These are phyloP conservation scores for Poeciliopsis occidentalis DNA, from an alignment of 2,113 vertebrate genomes.

Conservation along the genomic window DNA sequence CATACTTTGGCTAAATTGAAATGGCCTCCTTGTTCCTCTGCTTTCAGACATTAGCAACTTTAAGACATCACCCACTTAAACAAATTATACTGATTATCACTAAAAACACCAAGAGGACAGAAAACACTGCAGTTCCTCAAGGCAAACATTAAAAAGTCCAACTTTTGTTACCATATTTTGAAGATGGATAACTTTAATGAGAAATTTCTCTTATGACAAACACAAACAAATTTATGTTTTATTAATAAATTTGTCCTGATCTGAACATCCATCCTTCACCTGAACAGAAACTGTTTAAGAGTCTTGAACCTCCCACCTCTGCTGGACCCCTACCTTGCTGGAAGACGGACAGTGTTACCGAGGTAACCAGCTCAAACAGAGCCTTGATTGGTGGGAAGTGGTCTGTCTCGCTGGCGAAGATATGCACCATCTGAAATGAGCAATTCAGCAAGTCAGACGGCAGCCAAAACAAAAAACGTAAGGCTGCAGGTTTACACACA, in stretches of 20 bases:
- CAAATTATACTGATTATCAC: not conserved
- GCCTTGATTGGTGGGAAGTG: conserved; percentile 97
- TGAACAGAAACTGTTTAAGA: conserved; percentile 32
- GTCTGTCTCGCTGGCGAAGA: conserved; percentile 95
- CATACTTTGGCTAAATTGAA: not conserved
- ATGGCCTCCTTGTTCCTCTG: not conserved
- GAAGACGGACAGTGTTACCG: conserved; percentile 97
- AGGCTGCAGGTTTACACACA: not conserved
- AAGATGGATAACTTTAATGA: too few relatives aligned
- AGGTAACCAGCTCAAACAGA: conserved; percentile 97
- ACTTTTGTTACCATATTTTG: too few relatives aligned
- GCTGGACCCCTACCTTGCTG: conserved; percentile 91
- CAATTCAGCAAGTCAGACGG: conserved; percentile 43
- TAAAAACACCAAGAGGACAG: conserved; percentile 9
- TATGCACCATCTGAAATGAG: conserved; percentile 92
- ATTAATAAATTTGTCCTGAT: not conserved
- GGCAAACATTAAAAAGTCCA: not conserved
- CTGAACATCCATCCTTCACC: conserved; percentile 14
- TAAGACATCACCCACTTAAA: not conserved
- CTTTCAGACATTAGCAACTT: too few relatives aligned
- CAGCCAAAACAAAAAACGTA: not conserved
- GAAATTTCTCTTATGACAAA: not conserved
- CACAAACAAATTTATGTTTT: not conserved
- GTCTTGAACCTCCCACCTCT: conserved; percentile 42
- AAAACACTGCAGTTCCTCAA: conserved; percentile 1